A percentile compares a stretch with the other conserved stretches of the same genome.
These are phyloP conservation scores for Eugnorisma glareosa DNA, from an alignment of 2,888 invertebrate genomes.

Conservation along the genomic window DNA sequence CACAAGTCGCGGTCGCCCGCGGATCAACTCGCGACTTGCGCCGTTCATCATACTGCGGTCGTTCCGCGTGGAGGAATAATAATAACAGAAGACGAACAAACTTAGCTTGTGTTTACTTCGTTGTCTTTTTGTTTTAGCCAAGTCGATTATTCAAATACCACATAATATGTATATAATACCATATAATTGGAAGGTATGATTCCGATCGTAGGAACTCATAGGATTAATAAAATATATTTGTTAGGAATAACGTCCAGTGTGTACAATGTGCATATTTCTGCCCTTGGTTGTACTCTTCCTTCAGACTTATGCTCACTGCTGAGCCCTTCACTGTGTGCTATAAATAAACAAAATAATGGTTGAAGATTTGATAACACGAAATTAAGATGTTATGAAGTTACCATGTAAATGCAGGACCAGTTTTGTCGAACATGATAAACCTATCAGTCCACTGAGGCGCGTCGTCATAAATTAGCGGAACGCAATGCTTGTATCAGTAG, in stretches of 20 bases:
- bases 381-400: not conserved
- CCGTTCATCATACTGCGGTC: constrained; percentile 17
- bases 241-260: not conserved
- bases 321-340: not conserved
- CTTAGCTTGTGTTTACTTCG: not conserved
- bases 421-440: constrained; percentile 19
- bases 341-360: not conserved
- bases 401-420: not conserved
- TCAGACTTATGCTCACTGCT: not conserved
- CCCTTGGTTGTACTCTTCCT: not conserved
- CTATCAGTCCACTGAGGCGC: constrained; percentile 18
- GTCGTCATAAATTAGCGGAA: constrained; percentile 37
- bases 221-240: not conserved
- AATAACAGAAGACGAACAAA: not conserved
- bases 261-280: not conserved
- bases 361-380: not conserved
- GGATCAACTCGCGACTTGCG: constrained; percentile 15
- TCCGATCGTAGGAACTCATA: not conserved
- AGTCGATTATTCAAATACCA: not conserved
- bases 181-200: too few species aligned
- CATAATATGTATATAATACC: too few species aligned
- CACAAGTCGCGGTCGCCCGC: constrained; percentile 4
- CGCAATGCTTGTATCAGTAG: constrained; percentile 38
- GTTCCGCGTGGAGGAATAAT: not conserved
- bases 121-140: not conserved